Base-by-base conservation (phyloP, 2,888 invertebrate species). In the Sialis fuliginosa region DNA sequence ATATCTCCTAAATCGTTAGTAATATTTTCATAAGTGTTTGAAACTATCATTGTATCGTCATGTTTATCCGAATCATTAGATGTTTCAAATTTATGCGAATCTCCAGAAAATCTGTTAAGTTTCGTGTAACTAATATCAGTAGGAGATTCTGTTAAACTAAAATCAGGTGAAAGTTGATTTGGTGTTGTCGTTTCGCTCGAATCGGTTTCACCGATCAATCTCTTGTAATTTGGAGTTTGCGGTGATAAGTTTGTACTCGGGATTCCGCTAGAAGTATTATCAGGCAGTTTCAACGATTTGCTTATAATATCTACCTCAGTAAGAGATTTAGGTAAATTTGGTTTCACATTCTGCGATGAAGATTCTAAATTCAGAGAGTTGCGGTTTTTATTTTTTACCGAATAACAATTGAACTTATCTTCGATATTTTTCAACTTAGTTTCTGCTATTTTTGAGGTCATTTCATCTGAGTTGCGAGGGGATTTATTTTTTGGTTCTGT, bases 111-210 rank as follows among this genome's bases (percentile, higher is more conserved):
- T 45, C 70, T 60, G 48, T 72, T 71, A 1, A 72, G 52, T 51
- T 70, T 69, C 39, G 70, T 68, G 48, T 71, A 72, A 51, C 69
- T 69, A 1, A 71, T 63, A 49, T 72, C 70, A 0, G 59, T 60
- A 0, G 69, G 67, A 46, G 64, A 68, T n/a, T 62, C 52, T 0
- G 68, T 47, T 10, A 47, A 42, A 52, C 50, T 61, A 54, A 51
- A 54, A 55, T 52, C 58, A 54, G 47, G 47, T 9, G 47, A 47
- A 7, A 47, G 31, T 42, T 47, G 42, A 42, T 47, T 47, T 8
- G 63, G 60, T 1, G 61, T 60, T 4, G 62, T 62, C 40, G 59
- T 60, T 8, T 60, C 52, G 51, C 61, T 64, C 12, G 62, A 61
- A 12, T 33, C 34, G 12, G 33, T 34, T 39, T 53, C 51, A 42